These are phyloP conservation scores for Yasuhikotakia modesta DNA, from an alignment of 2,797 vertebrate genomes.

Conservation along the genomic window DNA sequence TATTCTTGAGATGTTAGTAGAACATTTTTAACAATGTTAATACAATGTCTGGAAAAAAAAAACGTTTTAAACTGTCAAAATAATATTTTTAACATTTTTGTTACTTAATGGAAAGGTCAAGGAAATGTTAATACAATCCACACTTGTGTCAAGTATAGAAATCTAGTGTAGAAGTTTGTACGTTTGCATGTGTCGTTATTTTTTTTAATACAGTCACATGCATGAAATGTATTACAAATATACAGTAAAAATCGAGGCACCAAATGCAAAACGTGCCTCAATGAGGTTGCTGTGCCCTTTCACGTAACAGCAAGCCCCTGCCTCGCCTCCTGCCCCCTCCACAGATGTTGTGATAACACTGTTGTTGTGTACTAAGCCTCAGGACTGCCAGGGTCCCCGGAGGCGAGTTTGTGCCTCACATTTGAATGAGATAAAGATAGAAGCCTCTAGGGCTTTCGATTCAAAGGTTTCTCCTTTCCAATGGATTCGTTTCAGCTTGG, in stretches of 20 bases:
- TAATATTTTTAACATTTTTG: too few species aligned
- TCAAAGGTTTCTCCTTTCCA: constrained; percentile 49
- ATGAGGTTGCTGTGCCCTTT: constrained; percentile 46
- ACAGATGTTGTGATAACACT: constrained; percentile 53
- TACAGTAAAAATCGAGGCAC: constrained; percentile 1
- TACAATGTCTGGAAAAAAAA: too few species aligned
- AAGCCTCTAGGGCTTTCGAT: constrained; percentile 34
- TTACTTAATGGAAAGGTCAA: too few species aligned
- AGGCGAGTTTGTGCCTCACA: constrained; percentile 47
- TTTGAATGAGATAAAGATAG: constrained; percentile 50
- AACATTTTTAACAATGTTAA: too few species aligned
- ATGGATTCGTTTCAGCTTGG: constrained; percentile 41
- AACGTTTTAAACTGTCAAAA: too few species aligned
- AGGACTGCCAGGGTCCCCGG: constrained; percentile 44
- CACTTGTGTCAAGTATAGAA: too few species aligned
- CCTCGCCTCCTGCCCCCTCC: constrained; percentile 37
- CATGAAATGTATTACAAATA: not conserved
- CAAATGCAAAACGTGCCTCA: constrained; percentile 44
- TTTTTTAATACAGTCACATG: not conserved
- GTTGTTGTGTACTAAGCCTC: constrained; percentile 54
- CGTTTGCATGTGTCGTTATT: too few species aligned
- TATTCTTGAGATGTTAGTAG: too few species aligned
- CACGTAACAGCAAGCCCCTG: constrained; percentile 35
- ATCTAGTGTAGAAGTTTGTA: too few species aligned
- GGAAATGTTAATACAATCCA: too few species aligned